Evolutionary conservation across 2,113 vertebrate species (phyloP), one percentile per base, ranked within the genome.

Genomic region (Isurus oxyrinchus): DNA sequence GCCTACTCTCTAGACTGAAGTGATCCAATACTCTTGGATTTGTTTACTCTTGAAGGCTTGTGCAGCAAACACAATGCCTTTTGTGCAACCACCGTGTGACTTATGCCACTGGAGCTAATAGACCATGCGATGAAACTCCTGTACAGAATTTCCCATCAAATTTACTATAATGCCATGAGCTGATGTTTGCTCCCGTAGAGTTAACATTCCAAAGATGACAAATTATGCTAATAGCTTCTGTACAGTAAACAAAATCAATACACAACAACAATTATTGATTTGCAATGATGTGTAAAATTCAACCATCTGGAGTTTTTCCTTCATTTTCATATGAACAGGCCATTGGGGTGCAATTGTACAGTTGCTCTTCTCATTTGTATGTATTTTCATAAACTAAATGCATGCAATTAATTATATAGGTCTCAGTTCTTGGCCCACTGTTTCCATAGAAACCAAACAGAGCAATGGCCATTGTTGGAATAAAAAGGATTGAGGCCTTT

Each of bases 171-270:
- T 63, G 59, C 90, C n/a, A n/a, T 61, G n/a, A 40, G n/a, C n/a
- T 35, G 7, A n/a, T 61, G 27, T n/a, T 59, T n/a, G 27, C 31
- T n/a, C 57, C 25, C 27, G 35, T 63, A 40, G 19, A 31, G 90
- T 40, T 61, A 66, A 66, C 59, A 10, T 66, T 3, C 14, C 59
- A 40, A 61, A 94, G 5, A 40, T 16, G 19, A 61, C 16, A 94
- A 94, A 94, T 94, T 94, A 94, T n/a, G 40, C 59, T 66, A 63
- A 94, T 66, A n/a, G 61, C 35, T 63, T n/a, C 19, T 61, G 35
- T 23, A 21, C 90, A 94, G 59, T 63, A 94, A 94, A 94, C 59
- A 94, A 40, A 63, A 94, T 94, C 90, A 63, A 93, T 93, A n/a
- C 88, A n/a, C 31, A 57, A 57, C 40, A 88, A 55, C 55, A 61